Conservation (phyloP, 2,888 invertebrate genomes). For the Corythucha ciliata region DNA sequence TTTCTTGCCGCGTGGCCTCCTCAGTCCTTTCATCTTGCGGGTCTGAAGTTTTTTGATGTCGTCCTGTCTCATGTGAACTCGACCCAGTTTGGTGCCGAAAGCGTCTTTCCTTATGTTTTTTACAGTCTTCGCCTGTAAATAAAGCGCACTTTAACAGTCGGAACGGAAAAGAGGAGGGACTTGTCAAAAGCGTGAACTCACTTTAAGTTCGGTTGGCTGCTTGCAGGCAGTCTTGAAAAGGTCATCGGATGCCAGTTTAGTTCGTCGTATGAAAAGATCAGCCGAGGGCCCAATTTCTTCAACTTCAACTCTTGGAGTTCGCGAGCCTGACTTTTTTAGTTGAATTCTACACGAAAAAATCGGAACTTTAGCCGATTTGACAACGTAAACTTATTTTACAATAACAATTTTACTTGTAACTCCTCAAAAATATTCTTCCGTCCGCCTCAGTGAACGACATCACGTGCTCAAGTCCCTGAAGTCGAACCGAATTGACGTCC, state of each 20-base stretch:
- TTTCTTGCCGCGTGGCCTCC: conserved; percentile 57
- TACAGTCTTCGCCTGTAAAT: conserved; percentile 59
- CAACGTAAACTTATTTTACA: neutral
- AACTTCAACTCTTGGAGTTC: conserved; percentile 82
- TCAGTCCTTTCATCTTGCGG: conserved; percentile 81
- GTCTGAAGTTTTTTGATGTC: conserved; percentile 76
- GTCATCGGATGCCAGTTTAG: conserved; percentile 81
- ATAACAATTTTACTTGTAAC: conserved; percentile 47
- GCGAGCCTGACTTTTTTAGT: conserved; percentile 83
- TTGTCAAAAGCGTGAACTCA: conserved; percentile 35
- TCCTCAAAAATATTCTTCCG: conserved; percentile 66
- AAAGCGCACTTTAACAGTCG: neutral
- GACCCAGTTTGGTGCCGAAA: conserved; percentile 81
- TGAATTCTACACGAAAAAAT: conserved; percentile 49
- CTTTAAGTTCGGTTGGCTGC: conserved; percentile 67
- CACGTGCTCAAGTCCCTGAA: conserved; percentile 90
- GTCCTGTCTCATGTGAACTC: conserved; percentile 88
- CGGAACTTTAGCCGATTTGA: neutral
- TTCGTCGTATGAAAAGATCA: conserved; percentile 75
- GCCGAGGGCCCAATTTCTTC: conserved; percentile 89
- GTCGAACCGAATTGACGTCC: conserved; percentile 64
- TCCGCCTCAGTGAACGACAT: conserved; percentile 79
- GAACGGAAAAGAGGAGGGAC: conserved; percentile 19
- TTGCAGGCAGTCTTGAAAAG: conserved; percentile 73
- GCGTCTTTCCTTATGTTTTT: conserved; percentile 84